Percentiles rank a stretch among this genome's conserved stretches.
These are phyloP conservation scores for Pelecanoides urinatrix DNA, from an alignment of 2,113 vertebrate genomes.

Conservation along the genomic window DNA sequence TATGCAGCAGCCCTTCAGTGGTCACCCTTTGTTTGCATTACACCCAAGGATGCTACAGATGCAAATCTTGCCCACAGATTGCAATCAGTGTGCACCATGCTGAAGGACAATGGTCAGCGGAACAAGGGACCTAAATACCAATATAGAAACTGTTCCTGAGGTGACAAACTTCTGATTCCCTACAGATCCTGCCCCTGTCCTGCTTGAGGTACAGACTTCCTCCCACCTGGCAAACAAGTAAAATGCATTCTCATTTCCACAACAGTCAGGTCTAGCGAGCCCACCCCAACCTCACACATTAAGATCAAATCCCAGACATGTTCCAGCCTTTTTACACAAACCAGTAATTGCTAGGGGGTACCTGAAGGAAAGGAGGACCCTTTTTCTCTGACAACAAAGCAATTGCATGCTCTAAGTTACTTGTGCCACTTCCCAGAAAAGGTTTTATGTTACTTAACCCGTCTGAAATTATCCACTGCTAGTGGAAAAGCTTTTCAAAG, in stretches of 20 bases:
- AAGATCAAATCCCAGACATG: not conserved
- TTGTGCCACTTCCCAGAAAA: not conserved
- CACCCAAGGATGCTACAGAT: not conserved
- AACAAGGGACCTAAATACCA: not conserved
- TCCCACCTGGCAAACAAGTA: not conserved
- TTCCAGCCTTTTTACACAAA: not conserved
- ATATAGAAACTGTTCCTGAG: not conserved
- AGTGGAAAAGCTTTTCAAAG: not conserved
- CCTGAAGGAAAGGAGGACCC: not conserved
- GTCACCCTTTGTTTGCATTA: not conserved
- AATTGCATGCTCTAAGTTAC: not conserved
- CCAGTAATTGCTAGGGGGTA: not conserved
- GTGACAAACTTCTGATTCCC: not conserved
- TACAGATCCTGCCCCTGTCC: not conserved
- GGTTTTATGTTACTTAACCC: not conserved
- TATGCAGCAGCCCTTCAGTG: not conserved
- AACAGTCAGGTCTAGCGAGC: not conserved
- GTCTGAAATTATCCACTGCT: not conserved
- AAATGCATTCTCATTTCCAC: not conserved
- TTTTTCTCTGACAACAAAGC: not conserved
- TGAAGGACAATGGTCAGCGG: not conserved
- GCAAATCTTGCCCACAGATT: not conserved
- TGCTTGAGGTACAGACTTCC: not conserved
- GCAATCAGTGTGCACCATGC: accelerated
- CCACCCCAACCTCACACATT: not conserved